Evolutionary conservation across 1,140 invertebrate species (phyloP).

Genomic region (Hydropsyche tenuis): DNA sequence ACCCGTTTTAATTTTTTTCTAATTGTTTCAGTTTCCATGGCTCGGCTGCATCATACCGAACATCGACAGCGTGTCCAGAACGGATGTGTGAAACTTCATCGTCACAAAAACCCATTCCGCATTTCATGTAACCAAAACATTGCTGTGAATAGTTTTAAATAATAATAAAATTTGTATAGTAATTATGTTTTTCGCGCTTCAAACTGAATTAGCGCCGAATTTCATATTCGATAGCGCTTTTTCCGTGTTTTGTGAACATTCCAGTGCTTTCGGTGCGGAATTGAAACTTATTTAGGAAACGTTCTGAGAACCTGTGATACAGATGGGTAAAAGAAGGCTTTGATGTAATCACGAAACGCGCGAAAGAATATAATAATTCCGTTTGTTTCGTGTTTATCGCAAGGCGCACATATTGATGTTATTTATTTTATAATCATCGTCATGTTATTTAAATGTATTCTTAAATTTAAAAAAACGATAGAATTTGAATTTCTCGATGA

Average conservation of each 20-base stretch:
- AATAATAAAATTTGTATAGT: no score
- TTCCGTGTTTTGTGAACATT: slow-evolving; percentile 3
- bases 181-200: no score
- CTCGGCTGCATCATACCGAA: background rate
- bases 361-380: no score
- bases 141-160: slow-evolving; percentile 22
- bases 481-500: no score
- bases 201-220: no score
- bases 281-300: background rate
- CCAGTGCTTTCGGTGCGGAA: background rate
- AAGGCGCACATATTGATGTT: no score
- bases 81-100: background rate
- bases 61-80: background rate
- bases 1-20: background rate
- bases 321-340: background rate
- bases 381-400: no score
- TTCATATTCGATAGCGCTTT: no score
- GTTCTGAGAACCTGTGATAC: slow-evolving; percentile 7
- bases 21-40: slow-evolving; percentile 5
- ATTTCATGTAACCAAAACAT: background rate
- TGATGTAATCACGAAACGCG: no score
- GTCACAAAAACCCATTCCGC: background rate
- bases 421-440: no score
- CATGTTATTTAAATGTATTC: no score
- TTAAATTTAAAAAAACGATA: no score